Evolutionary conservation across 1,140 invertebrate genomes (phyloP).

Genomic region (Drosophila kikkawai): DNA sequence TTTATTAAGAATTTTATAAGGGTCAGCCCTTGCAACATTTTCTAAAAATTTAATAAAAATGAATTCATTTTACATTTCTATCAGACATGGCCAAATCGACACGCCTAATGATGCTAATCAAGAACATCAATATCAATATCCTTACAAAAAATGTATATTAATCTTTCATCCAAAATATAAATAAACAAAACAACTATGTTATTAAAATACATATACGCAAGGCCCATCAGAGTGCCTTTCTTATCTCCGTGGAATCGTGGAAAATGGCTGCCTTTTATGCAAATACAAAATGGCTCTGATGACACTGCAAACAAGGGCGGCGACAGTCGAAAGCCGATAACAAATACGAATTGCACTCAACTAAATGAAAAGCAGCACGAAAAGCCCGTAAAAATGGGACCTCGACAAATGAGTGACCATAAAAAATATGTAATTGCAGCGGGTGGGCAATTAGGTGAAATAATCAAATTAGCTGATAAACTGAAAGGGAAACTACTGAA

Average conservation of each 20-base stretch:
- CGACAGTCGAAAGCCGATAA: slow-evolving; percentile 56
- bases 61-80: too few relatives aligned
- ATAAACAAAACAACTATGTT: background rate
- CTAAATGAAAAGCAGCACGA: slow-evolving; percentile 67
- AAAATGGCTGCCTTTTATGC: slow-evolving; percentile 41
- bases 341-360: slow-evolving; percentile 49
- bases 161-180: background rate
- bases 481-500: slow-evolving; percentile 32
- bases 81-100: too few relatives aligned
- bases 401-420: slow-evolving; percentile 39
- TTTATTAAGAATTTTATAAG: too few relatives aligned
- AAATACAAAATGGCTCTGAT: slow-evolving; percentile 70
- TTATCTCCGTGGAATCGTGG: slow-evolving; percentile 33
- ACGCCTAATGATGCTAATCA: too few relatives aligned
- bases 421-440: slow-evolving; percentile 58
- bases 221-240: background rate
- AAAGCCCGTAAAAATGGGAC: slow-evolving; percentile 17
- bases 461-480: slow-evolving; percentile 77
- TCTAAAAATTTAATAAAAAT: too few relatives aligned
- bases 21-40: too few relatives aligned
- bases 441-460: slow-evolving; percentile 58
- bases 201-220: background rate
- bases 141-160: too few relatives aligned
- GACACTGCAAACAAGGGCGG: slow-evolving; percentile 75
- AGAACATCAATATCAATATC: background rate